Conservation (phyloP, 1,140 invertebrate species). For the Drosophila prosaltans region DNA sequence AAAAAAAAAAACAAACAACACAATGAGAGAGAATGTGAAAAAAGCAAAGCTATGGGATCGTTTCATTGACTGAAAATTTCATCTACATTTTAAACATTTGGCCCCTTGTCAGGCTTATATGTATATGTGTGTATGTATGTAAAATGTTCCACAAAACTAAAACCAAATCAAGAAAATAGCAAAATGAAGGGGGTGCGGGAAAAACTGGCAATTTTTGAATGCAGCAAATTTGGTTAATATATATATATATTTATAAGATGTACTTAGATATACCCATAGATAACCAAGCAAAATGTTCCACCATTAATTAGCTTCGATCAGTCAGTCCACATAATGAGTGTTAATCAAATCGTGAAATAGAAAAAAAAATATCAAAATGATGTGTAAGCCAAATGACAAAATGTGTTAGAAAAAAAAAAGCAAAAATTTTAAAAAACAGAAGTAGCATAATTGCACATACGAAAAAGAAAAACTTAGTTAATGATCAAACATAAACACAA, state of each 20-base stretch:
- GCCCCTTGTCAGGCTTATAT: conserved; percentile 5
- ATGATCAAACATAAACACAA: too few relatives aligned
- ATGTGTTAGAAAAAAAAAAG: conserved; percentile 35
- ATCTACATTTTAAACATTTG: conserved; percentile 36
- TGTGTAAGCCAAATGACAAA: conserved; percentile 48
- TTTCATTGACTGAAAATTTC: conserved; percentile 68
- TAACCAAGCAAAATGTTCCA: conserved; percentile 32
- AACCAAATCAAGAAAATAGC: conserved; percentile 3
- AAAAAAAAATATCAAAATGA: conserved; percentile 51
- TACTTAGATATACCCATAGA: conserved; percentile 24
- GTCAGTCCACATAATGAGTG: conserved; percentile 52
- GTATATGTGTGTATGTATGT: too few relatives aligned
- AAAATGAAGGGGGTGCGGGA: conserved; percentile 11
- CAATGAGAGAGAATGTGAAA: conserved; percentile 7
- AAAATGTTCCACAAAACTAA: too few relatives aligned
- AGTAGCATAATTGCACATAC: conserved; percentile 62
- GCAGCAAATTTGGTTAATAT: conserved; percentile 44
- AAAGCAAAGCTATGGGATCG: conserved; percentile 25
- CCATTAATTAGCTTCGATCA: conserved; percentile 56
- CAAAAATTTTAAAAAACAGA: conserved; percentile 2
- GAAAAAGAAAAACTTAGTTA: conserved; percentile 14
- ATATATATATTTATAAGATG: conserved; percentile 30
- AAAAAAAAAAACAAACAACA: not conserved
- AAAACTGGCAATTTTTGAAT: not conserved
- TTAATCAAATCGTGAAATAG: conserved; percentile 37